Percentiles rank a stretch among this genome's conserved stretches.
These are phyloP conservation scores for Heterocephalus glaber DNA, from an alignment of 2,113 vertebrate species.

Conservation along the genomic window DNA sequence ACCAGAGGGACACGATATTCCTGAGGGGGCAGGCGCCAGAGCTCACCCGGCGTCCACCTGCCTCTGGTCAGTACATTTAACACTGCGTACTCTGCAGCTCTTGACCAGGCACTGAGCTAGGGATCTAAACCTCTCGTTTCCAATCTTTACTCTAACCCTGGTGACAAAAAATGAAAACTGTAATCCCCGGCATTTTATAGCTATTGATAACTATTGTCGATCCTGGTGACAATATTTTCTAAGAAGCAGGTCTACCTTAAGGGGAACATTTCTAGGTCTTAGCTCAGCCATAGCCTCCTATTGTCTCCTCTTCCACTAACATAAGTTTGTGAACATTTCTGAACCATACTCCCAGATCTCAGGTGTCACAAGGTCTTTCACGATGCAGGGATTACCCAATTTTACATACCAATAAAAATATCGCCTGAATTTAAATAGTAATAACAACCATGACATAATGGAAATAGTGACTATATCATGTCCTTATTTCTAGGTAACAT, in stretches of 20 bases:
- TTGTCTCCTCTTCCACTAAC: background rate
- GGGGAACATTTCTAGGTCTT: background rate
- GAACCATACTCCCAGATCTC: background rate
- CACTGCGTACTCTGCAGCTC: background rate
- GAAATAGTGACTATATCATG: background rate
- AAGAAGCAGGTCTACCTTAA: background rate
- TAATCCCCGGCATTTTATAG: background rate
- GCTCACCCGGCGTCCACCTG: too few species aligned
- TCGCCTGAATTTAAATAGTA: background rate
- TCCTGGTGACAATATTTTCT: background rate
- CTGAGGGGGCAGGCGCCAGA: background rate
- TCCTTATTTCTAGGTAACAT: background rate
- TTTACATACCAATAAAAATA: background rate
- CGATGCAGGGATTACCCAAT: background rate
- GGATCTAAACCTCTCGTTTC: background rate
- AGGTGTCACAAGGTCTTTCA: background rate
- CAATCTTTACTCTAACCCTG: background rate
- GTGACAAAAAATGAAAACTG: background rate
- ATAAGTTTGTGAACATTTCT: background rate
- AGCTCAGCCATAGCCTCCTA: background rate
- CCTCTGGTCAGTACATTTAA: background rate
- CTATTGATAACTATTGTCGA: background rate
- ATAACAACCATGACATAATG: accelerated
- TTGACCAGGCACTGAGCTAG: background rate
- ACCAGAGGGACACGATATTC: background rate